phyloP scores from a whole-genome alignment of 2,113 vertebrate species.

The Sceloporus tristichus region DNA sequence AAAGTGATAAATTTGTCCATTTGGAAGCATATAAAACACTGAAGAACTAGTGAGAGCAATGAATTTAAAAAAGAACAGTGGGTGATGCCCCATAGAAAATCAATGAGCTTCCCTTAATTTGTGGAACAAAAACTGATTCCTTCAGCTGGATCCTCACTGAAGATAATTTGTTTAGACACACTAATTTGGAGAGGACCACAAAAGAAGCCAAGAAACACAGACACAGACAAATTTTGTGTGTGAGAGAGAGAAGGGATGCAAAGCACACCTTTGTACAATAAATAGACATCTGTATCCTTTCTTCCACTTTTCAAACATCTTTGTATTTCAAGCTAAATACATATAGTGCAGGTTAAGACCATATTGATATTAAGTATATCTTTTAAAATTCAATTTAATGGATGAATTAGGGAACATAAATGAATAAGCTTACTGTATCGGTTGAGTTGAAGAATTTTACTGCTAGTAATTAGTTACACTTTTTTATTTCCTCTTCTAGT shows the following conservation, averaged over 20 bases:
- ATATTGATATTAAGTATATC: no score
- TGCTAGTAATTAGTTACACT: not conserved
- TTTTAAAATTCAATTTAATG: not conserved
- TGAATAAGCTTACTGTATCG: not conserved
- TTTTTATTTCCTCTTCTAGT: not conserved
- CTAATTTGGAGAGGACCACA: not conserved
- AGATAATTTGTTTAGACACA: not conserved
- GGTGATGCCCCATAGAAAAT: not conserved
- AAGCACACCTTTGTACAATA: no score
- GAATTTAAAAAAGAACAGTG: no score
- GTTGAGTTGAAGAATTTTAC: not conserved
- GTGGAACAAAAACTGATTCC: not conserved
- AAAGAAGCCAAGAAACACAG: not conserved
- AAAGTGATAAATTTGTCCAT: not conserved
- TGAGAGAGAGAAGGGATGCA: no score
- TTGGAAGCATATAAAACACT: not conserved
- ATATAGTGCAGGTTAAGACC: no score
- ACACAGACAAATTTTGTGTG: no score
- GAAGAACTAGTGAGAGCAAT: not conserved
- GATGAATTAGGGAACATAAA: not conserved
- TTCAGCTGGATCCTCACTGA: not conserved
- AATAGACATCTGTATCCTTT: no score
- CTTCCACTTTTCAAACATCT: no score
- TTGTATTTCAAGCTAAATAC: no score
- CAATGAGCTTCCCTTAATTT: not conserved